phyloP scores from a whole-genome alignment of 2,113 vertebrate species.

The Ahaetulla prasina region DNA sequence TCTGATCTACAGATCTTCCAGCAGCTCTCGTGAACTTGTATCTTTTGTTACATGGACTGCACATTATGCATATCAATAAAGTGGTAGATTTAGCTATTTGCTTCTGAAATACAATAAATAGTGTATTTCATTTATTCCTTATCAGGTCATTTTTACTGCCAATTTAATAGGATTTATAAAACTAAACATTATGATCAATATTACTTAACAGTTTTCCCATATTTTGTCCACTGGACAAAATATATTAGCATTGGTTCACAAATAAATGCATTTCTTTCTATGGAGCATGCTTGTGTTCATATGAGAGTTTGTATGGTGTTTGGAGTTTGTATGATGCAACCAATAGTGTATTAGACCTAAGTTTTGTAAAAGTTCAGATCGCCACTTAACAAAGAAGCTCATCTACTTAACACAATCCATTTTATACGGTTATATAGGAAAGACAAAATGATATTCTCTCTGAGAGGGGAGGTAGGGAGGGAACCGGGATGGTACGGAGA shows the following conservation, averaged over 20 bases:
- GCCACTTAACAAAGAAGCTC: background rate
- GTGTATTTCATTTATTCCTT: conserved; percentile 46
- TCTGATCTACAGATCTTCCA: conserved; percentile 65
- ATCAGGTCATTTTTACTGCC: conserved; percentile 46
- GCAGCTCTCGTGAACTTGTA: conserved; percentile 66
- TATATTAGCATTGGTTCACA: too few relatives aligned
- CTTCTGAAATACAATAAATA: conserved; percentile 59
- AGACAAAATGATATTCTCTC: background rate
- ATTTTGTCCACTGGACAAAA: background rate
- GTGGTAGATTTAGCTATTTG: conserved; percentile 66
- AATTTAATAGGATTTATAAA: conserved; percentile 27
- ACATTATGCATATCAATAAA: conserved; percentile 77
- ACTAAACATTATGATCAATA: background rate
- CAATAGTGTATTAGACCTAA: background rate
- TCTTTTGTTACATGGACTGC: conserved; percentile 72
- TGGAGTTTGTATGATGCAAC: background rate
- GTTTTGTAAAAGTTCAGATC: background rate
- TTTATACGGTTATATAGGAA: background rate
- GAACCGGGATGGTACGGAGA: too few relatives aligned
- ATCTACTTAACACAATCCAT: too few relatives aligned
- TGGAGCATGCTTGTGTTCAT: too few relatives aligned
- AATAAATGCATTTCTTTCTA: too few relatives aligned
- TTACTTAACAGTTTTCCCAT: background rate
- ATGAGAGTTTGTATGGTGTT: background rate
- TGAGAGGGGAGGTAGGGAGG: too few relatives aligned